Percentiles rank a stretch among this genome's conserved stretches.
These are phyloP conservation scores for Drosophila parvula DNA, from an alignment of 1,140 invertebrate genomes.

Conservation along the genomic window DNA sequence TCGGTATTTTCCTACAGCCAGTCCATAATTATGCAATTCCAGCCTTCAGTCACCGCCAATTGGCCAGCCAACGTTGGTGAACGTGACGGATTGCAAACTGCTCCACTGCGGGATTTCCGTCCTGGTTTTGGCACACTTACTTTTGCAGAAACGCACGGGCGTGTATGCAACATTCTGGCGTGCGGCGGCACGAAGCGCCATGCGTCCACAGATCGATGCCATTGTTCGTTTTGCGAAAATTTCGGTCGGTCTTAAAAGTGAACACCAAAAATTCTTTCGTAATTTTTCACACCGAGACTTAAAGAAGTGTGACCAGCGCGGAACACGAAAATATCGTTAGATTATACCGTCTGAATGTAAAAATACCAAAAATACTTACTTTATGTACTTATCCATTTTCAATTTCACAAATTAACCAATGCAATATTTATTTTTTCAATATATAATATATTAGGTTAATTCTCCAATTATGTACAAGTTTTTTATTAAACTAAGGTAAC, in stretches of 20 bases:
- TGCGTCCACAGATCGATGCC: constrained; percentile 86
- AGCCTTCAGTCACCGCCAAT: not conserved
- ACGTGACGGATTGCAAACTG: constrained; percentile 43
- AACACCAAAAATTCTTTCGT: constrained; percentile 78
- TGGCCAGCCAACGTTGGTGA: constrained; percentile 16
- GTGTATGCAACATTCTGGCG: constrained; percentile 85
- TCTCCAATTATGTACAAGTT: too few relatives aligned
- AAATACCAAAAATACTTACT: constrained; percentile 1
- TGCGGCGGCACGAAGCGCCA: constrained; percentile 84
- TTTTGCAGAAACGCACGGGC: constrained; percentile 84
- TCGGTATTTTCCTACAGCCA: not conserved
- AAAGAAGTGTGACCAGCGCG: constrained; percentile 32
- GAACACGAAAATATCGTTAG: not conserved
- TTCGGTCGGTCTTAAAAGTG: constrained; percentile 64
- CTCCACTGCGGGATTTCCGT: constrained; percentile 4
- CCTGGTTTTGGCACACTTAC: constrained; percentile 77
- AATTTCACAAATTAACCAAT: constrained; percentile 1
- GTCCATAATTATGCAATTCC: constrained; percentile 61
- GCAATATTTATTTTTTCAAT: too few relatives aligned
- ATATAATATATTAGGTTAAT: too few relatives aligned
- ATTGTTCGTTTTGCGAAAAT: constrained; percentile 84
- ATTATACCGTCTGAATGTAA: not conserved
- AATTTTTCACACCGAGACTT: constrained; percentile 74
- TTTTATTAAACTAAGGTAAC: too few relatives aligned
- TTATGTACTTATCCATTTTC: too few relatives aligned